Percentiles rank a stretch among this genome's conserved stretches.
Evolutionary conservation across 2,797 vertebrate species (phyloP).

Genomic region (Heteromormyrus szaboi): DNA sequence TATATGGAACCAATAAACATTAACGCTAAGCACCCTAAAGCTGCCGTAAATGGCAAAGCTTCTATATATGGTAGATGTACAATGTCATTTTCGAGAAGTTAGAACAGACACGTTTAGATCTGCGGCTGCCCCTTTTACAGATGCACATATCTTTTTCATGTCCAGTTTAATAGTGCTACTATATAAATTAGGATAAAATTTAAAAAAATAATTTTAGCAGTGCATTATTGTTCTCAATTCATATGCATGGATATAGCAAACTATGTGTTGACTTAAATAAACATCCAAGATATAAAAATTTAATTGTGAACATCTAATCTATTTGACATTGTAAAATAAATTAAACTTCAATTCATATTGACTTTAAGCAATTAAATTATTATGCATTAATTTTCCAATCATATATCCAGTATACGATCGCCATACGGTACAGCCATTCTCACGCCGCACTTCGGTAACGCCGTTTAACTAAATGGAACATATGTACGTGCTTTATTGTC

Average conservation of each 20-base stretch:
- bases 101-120: neutral
- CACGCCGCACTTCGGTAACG: neutral
- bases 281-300: neutral
- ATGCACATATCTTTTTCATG: neutral
- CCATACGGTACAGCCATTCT: neutral
- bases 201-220: neutral
- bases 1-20: neutral
- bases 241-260: neutral
- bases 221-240: neutral
- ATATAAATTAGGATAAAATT: neutral
- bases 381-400: neutral
- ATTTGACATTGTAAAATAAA: neutral
- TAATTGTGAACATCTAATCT: neutral
- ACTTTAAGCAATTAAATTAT: neutral
- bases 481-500: neutral
- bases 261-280: neutral
- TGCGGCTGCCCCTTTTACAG: neutral
- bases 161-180: neutral
- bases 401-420: neutral
- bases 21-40: neutral
- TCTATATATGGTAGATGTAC: conserved; percentile 22
- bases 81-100: neutral
- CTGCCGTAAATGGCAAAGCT: neutral
- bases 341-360: neutral
- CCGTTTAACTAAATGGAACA: neutral